Base-by-base conservation (phyloP, 2,797 vertebrate genomes). In the Pagetopsis macropterus region DNA sequence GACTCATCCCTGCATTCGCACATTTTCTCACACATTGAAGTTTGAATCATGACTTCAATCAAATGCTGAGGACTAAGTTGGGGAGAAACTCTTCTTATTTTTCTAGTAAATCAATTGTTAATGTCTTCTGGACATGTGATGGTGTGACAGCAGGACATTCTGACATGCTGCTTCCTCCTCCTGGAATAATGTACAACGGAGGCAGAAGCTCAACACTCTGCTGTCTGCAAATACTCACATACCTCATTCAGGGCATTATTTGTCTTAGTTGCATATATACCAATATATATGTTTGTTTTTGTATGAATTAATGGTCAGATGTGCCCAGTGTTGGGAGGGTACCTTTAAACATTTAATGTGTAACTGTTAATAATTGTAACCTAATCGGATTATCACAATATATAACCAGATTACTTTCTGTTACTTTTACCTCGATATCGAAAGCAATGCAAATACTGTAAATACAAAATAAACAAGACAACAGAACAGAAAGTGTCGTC, bases 111-210 rank as follows among this genome's bases (percentile, higher is more conserved):
- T 72, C 1, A 15, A 45, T 65, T 54, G 71, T 68, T 63, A 45
- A 73, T 76, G n/a, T 12, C 9, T 60, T 63, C 33, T 33, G 9
- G 16, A 58, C 17, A 61, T 61, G 58, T 63, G 57, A 49, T 62
- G 7, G 17, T 21, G 5, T 19, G 37, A 40, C 16, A 45, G 19
- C 41, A 49, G 46, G 17, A 40, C 49, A 56, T 46, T 50, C 16
- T 43, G 33, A 51, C 33, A 13, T 21, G 3, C 21, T 62, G 50
- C 74, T 62, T 33, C 45, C 37, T 45, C 27, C 27, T 49, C 4
- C 10, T 37, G 52, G 31, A 54, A 63, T 52, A 46, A 71, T 58
- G 71, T 13, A 75, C 40, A 65, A 41, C 33, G 41, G 44, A 49
- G 0, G 1, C 55, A 46, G 50, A 44, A 48, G 49, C 43, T 11